Evolutionary conservation across 1,140 invertebrate species (phyloP).

Genomic region (Drosophila ironensis): DNA sequence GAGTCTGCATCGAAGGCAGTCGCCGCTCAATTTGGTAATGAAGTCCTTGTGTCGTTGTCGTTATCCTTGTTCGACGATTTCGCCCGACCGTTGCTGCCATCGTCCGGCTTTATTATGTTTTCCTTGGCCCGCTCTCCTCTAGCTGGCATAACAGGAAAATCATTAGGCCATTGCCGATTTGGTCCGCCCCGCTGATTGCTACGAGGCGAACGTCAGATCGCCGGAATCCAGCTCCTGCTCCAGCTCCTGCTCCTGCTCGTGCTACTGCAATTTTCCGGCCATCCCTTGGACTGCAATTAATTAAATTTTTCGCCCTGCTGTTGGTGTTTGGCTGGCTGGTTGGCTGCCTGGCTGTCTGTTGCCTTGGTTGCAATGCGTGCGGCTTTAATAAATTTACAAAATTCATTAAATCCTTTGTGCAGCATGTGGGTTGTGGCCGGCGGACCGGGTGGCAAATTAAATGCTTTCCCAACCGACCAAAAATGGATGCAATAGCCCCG

Average conservation of each 20-base stretch:
- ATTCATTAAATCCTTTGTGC: slow-evolving; percentile 61
- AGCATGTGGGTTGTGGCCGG: slow-evolving; percentile 20
- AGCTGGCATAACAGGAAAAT: slow-evolving; percentile 72
- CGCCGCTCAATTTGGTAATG: slow-evolving; percentile 78
- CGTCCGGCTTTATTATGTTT: slow-evolving; percentile 70
- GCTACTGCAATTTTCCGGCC: slow-evolving; percentile 45
- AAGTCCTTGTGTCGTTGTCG: slow-evolving; percentile 60
- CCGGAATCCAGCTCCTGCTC: slow-evolving; percentile 4
- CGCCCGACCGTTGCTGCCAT: neutral
- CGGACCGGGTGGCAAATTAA: slow-evolving; percentile 30
- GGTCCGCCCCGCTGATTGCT: slow-evolving; percentile 62
- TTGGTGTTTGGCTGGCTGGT: slow-evolving; percentile 21
- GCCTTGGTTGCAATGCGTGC: slow-evolving; percentile 42
- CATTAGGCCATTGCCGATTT: slow-evolving; percentile 77
- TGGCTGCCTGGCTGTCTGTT: slow-evolving; percentile 14
- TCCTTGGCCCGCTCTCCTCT: slow-evolving; percentile 53
- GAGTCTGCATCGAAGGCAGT: slow-evolving; percentile 35
- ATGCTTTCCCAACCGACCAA: too few species aligned
- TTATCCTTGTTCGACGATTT: slow-evolving; percentile 16
- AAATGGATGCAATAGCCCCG: too few species aligned
- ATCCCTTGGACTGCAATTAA: slow-evolving; percentile 66
- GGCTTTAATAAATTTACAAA: slow-evolving; percentile 76
- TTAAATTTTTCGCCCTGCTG: slow-evolving; percentile 62
- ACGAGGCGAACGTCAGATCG: slow-evolving; percentile 9
- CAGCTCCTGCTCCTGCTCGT: neutral